Evolutionary conservation across 1,140 invertebrate genomes (phyloP).

Genomic region (Probaryconus sp.): DNA sequence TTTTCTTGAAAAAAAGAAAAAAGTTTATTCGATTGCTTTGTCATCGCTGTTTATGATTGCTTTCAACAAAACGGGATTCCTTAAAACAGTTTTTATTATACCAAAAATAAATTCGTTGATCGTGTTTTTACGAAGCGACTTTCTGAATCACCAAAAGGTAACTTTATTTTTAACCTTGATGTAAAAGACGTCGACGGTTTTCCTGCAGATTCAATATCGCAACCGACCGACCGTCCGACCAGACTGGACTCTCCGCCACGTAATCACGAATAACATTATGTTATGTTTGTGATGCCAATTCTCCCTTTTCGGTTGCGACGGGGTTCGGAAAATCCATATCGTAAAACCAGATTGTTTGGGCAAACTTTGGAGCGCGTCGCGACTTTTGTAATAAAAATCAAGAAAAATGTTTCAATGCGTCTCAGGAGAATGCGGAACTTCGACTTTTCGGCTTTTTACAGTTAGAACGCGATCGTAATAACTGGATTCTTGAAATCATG

Average conservation of each 20-base stretch:
- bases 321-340: slow-evolving; percentile 25
- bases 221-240: slow-evolving; percentile 28
- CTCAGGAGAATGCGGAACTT: slow-evolving; percentile 40
- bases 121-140: slow-evolving; percentile 11
- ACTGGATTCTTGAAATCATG: slow-evolving; percentile 20
- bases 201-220: slow-evolving; percentile 29
- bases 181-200: slow-evolving; percentile 36
- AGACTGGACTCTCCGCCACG: slow-evolving; percentile 18
- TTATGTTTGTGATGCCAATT: slow-evolving; percentile 26
- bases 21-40: no score
- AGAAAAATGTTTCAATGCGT: slow-evolving; percentile 24
- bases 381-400: slow-evolving; percentile 36
- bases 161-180: slow-evolving; percentile 49
- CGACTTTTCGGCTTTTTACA: slow-evolving; percentile 39
- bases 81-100: not conserved
- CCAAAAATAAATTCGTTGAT: not conserved
- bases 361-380: slow-evolving; percentile 4
- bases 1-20: no score
- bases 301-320: slow-evolving; percentile 5
- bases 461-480: slow-evolving; percentile 37
- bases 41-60: no score
- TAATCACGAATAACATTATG: slow-evolving; percentile 34
- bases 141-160: slow-evolving; percentile 28
- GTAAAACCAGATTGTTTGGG: slow-evolving; percentile 36
- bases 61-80: no score